Evolutionary conservation across 1,140 invertebrate species (phyloP).

Genomic region (Episyrphus balteatus): DNA sequence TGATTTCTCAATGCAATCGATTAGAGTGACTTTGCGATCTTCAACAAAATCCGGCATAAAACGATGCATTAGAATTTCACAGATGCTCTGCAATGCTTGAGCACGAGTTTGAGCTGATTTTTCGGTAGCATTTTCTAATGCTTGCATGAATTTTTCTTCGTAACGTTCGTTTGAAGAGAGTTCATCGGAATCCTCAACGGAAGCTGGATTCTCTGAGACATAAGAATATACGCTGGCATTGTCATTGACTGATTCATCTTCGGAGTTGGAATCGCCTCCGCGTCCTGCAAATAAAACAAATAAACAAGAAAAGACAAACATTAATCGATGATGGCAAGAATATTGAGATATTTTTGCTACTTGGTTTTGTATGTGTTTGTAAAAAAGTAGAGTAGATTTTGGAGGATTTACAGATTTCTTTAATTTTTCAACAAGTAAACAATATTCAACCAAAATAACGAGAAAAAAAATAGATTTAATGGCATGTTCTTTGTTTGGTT

Average conservation of each 20-base stretch:
- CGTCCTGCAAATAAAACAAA: constrained; percentile 14
- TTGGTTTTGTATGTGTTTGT: too few species aligned
- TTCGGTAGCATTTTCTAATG: constrained; percentile 72
- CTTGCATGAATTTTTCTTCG: constrained; percentile 79
- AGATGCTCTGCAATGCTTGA: constrained; percentile 57
- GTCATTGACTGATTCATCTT: constrained; percentile 59
- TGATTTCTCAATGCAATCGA: constrained; percentile 66
- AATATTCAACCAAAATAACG: too few species aligned
- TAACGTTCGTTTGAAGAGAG: constrained; percentile 52
- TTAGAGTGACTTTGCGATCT: constrained; percentile 65
- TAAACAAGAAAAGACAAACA: neutral
- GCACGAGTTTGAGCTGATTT: constrained; percentile 75
- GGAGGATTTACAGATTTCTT: too few species aligned
- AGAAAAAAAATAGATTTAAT: too few species aligned
- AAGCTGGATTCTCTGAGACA: constrained; percentile 49
- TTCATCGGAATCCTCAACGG: constrained; percentile 44
- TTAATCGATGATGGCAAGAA: neutral
- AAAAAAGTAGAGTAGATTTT: too few species aligned
- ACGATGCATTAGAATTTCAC: constrained; percentile 65
- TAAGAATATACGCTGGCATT: constrained; percentile 57
- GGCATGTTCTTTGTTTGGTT: too few species aligned
- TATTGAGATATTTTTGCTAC: neutral
- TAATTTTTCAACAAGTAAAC: neutral
- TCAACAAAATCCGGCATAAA: constrained; percentile 67
- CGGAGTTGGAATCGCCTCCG: constrained; percentile 40